Evolutionary conservation across 30 jellyfish, hydroid and myxozoan species (phyloP).

Genomic region (Catostylus mosaicus): DNA sequence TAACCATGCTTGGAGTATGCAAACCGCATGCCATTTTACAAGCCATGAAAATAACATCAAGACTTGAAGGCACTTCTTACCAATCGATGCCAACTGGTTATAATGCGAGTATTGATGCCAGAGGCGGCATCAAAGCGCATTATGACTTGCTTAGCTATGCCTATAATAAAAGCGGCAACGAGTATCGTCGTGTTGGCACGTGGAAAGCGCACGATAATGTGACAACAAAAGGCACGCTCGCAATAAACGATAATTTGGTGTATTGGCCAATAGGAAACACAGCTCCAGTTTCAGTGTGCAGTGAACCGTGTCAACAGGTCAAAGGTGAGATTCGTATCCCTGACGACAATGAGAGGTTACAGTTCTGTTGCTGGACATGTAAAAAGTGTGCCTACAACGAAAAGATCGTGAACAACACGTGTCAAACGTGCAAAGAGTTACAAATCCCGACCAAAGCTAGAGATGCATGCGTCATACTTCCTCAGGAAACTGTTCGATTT

Average conservation of each 20-base stretch:
- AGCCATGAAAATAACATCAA: neutral
- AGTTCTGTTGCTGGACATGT: constrained; percentile 59
- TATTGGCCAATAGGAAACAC: constrained; percentile 1
- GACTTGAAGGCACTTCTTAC: neutral
- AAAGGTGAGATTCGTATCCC: neutral
- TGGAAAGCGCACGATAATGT: neutral
- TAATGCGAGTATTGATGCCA: neutral
- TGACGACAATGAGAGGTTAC: neutral
- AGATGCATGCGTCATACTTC: constrained; percentile 19
- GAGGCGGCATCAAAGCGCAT: neutral
- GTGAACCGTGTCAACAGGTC: constrained; percentile 39
- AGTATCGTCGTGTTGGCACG: neutral
- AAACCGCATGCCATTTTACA: neutral
- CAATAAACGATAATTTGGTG: neutral
- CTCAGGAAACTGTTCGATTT: neutral
- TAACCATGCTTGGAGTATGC: neutral
- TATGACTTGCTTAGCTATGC: neutral
- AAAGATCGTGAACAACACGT: constrained; percentile 37
- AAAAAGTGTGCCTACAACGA: constrained; percentile 11
- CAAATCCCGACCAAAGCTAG: constrained; percentile 28
- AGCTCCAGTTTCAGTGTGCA: constrained; percentile 11
- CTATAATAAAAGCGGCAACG: neutral
- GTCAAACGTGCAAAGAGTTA: constrained; percentile 23
- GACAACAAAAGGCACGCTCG: neutral
- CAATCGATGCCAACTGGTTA: neutral